Evolutionary conservation across 2,113 vertebrate genomes (phyloP).

Genomic region (Urocitellus parryii): DNA sequence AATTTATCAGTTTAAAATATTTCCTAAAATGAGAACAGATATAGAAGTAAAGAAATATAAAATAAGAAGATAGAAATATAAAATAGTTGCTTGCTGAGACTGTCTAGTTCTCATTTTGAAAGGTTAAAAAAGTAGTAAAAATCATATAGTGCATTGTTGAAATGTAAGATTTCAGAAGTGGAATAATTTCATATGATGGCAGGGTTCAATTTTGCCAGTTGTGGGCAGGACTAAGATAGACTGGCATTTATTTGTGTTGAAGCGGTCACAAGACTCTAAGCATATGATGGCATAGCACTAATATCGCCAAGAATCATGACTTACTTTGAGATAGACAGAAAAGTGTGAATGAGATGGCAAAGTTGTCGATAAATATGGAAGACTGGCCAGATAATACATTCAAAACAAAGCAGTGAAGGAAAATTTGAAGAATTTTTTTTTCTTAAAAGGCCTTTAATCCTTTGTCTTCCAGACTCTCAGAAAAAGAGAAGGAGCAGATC

Average conservation of each 20-base stretch:
- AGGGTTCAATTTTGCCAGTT: not conserved
- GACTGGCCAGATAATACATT: not conserved
- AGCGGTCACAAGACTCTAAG: not conserved
- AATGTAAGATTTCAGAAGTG: slow-evolving; percentile 40
- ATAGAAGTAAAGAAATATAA: slow-evolving; percentile 21
- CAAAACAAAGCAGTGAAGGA: not conserved
- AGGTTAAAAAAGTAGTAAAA: not conserved
- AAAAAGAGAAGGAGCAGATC: slow-evolving; percentile 92
- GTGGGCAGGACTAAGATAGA: not conserved
- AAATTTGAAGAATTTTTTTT: not conserved
- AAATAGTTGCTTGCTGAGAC: not conserved
- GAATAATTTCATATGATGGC: slow-evolving; percentile 15
- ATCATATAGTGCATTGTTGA: not conserved
- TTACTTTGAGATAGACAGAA: not conserved
- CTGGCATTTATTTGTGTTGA: not conserved
- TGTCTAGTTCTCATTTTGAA: not conserved
- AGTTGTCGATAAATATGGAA: not conserved
- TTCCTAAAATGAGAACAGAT: slow-evolving; percentile 46
- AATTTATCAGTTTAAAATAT: not conserved
- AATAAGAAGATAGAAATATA: not conserved
- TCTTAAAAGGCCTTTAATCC: not conserved
- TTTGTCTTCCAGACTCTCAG: slow-evolving; percentile 90
- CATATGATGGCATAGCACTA: not conserved
- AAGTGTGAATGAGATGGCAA: not conserved
- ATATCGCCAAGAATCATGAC: not conserved